phyloP scores from a whole-genome alignment of 1,140 invertebrate genomes.

The Monochamus saltuarius region DNA sequence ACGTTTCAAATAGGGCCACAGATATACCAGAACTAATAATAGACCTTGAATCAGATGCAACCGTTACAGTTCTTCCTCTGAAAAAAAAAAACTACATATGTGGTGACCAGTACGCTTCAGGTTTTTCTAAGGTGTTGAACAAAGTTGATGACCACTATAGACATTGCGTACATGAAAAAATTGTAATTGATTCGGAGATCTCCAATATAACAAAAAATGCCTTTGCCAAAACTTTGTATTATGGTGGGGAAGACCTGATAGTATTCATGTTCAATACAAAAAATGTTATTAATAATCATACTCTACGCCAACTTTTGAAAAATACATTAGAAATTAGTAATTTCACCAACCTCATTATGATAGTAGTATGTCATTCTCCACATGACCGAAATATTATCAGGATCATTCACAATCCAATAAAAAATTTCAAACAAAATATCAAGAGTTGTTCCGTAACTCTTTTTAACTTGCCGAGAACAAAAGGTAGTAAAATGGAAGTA shows the following conservation, averaged over 20 bases:
- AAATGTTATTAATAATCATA: no score
- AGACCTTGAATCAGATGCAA: neutral
- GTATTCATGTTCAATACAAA: no score
- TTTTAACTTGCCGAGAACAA: constrained; percentile 6
- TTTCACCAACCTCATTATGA: no score
- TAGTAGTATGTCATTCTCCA: neutral
- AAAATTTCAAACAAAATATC: neutral
- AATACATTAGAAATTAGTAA: no score
- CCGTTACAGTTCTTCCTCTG: neutral
- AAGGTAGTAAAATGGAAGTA: constrained; percentile 5
- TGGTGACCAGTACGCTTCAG: constrained; percentile 1
- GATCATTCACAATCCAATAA: constrained; percentile 1
- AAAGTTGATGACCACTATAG: neutral
- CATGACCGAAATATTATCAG: neutral
- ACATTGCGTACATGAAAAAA: neutral
- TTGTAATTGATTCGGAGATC: constrained; percentile 2
- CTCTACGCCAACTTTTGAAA: no score
- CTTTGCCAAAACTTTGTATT: neutral
- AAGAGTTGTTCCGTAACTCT: neutral
- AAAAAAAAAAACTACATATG: constrained; percentile 4
- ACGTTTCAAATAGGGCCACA: no score
- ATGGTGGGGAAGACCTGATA: neutral
- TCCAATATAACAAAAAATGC: constrained; percentile 1
- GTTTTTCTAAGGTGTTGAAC: constrained; percentile 5
- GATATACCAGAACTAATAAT: constrained; percentile 1